Percentiles rank a stretch among this genome's conserved stretches.
Evolutionary conservation across 2,797 vertebrate species (phyloP).

Genomic region (Crocodylus rhombifer): DNA sequence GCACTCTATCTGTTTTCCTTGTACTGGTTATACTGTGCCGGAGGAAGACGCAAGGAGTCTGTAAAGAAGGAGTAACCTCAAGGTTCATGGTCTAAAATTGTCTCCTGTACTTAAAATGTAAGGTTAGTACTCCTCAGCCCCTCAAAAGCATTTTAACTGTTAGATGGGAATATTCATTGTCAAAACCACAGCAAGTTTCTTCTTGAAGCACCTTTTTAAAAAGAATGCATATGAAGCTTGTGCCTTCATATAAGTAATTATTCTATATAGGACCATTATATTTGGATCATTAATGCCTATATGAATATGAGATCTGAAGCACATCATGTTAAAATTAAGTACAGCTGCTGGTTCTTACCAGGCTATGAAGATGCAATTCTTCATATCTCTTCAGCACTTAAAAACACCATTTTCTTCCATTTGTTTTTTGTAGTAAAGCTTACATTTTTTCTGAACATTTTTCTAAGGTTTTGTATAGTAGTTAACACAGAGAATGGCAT

Average conservation of each 20-base stretch:
- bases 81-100: conserved; percentile 10
- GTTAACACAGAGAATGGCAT: conserved; percentile 38
- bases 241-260: conserved; percentile 82
- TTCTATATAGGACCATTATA: conserved; percentile 85
- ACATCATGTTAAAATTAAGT: conserved; percentile 78
- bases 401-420: conserved; percentile 66
- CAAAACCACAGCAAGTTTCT: conserved; percentile 74
- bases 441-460: conserved; percentile 41
- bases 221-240: conserved; percentile 75
- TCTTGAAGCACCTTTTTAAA: conserved; percentile 75
- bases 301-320: conserved; percentile 80
- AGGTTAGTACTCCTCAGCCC: conserved; percentile 47
- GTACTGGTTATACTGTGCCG: conserved; percentile 88
- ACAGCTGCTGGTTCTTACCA: conserved; percentile 78
- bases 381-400: conserved; percentile 70
- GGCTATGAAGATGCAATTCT: conserved; percentile 73
- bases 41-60: conserved; percentile 77
- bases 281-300: conserved; percentile 82
- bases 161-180: conserved; percentile 66
- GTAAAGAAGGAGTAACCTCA: conserved; percentile 75
- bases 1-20: conserved; percentile 88
- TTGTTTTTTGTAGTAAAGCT: conserved; percentile 76
- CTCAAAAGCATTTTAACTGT: conserved; percentile 67
- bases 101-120: conserved; percentile 34
- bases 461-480: conserved; percentile 59